Evolutionary conservation across 2,797 vertebrate species (phyloP).

Genomic region (Cichlasoma orientale): DNA sequence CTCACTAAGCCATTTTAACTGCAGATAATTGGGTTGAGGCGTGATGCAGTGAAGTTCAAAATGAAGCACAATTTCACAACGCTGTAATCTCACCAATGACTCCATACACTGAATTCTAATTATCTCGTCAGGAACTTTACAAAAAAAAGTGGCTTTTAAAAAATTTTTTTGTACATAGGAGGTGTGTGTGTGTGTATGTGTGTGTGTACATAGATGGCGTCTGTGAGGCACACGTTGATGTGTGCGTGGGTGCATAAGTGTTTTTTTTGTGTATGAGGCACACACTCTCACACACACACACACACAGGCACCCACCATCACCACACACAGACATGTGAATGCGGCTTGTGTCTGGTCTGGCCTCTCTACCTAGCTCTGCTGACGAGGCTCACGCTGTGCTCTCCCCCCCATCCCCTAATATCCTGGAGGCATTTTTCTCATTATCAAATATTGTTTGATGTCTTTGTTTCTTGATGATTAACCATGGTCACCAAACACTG

Average conservation of each 20-base stretch:
- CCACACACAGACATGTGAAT: constrained; percentile 71
- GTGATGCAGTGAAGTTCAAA: constrained; percentile 73
- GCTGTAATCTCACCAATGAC: constrained; percentile 71
- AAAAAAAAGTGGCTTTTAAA: constrained; percentile 58
- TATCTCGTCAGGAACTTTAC: constrained; percentile 77
- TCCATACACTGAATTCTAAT: constrained; percentile 79
- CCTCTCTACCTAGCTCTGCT: constrained; percentile 70
- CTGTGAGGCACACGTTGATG: constrained; percentile 10
- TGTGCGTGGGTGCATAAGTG: neutral
- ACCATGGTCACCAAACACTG: constrained; percentile 82
- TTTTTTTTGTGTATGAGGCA: constrained; percentile 30
- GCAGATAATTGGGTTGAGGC: constrained; percentile 76
- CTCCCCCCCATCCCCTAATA: constrained; percentile 75
- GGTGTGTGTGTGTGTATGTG: constrained; percentile 26
- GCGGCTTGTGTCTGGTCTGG: constrained; percentile 75
- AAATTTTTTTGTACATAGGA: constrained; percentile 70
- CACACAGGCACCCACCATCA: constrained; percentile 42
- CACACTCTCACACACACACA: constrained; percentile 15
- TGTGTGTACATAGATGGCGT: constrained; percentile 13
- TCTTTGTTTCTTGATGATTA: constrained; percentile 88
- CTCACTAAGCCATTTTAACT: constrained; percentile 71
- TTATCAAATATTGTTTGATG: constrained; percentile 88
- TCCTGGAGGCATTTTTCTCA: constrained; percentile 87
- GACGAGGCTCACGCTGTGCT: constrained; percentile 74
- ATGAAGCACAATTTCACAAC: constrained; percentile 70